Evolutionary conservation across 2,888 invertebrate genomes (phyloP), one percentile per base, ranked within the genome.

Genomic region (Cynaeus angustus): DNA sequence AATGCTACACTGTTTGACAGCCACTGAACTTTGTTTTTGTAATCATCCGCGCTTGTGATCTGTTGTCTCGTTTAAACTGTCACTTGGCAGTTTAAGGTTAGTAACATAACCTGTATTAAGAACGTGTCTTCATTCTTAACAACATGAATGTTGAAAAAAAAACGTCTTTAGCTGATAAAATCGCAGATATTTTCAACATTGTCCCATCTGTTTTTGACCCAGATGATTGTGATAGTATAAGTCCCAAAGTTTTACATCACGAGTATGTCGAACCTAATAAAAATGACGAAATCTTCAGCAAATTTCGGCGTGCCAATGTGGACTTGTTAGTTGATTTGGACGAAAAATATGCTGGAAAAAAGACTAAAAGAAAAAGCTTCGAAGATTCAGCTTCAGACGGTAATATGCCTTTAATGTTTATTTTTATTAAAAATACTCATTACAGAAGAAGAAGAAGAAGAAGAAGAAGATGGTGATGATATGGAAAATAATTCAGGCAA

Each of bases 261-360:
- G 86, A 83, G 8, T 87, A 88, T 74, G 86, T 87, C 3, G 86
- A 86, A 14, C 86, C 86, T 13, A 88, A 83, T 16, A 75, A 72
- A 64, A 87, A 87, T 73, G 87, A 88, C 9, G 86, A 87, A 1
- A 81, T 85, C 26, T 87, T 90, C n/a, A 90, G 91, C 74, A 88
- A 88, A 79, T 89, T 93, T 79, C 88, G 92, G n/a, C 91, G 89
- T 80, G 86, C 87, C 77, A 93, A 91, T 81, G 86, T 90, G 1
- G 88, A 89, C 81, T 85, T 92, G 53, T 81, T 94, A 26, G 91
- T 91, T 69, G 90, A 93, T 72, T 84, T 90, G 12, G 94, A 93
- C 83, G 87, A 88, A 70, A 91, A 91, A 77, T 96, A 96, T 82
- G 89, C 90, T 50, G 96, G 95, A 0, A 89, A 90, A 83, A 90